A percentile compares a stretch with the other conserved stretches of the same genome.
phyloP scores from a whole-genome alignment of 2,113 vertebrate species.

The Andinoacara biseriatus region DNA sequence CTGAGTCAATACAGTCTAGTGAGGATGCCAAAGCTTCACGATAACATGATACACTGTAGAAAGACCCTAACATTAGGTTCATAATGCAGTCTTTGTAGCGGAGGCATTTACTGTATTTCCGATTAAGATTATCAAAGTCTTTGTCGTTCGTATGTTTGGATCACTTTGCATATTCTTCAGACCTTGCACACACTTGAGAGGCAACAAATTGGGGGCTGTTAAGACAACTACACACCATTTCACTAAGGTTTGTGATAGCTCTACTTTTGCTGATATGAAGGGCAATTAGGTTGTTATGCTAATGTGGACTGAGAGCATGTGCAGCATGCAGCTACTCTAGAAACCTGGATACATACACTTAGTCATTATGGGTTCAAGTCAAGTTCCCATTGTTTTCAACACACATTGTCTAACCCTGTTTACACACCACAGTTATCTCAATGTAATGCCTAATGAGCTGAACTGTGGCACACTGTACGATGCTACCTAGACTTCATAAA shows the following conservation, averaged over 20 bases:
- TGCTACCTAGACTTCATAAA: conserved; percentile 11
- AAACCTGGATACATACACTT: conserved; percentile 20
- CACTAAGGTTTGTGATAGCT: conserved; percentile 18
- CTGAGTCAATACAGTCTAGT: conserved; percentile 21
- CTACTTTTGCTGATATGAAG: conserved; percentile 26
- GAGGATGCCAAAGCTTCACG: conserved; percentile 11
- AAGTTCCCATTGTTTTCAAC: conserved; percentile 31
- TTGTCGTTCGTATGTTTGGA: conserved; percentile 19
- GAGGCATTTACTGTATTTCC: conserved; percentile 21
- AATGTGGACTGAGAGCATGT: conserved; percentile 28
- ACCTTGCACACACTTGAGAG: conserved; percentile 24
- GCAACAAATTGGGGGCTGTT: conserved; percentile 20
- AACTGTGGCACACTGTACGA: conserved; percentile 4
- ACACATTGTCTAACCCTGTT: conserved; percentile 48
- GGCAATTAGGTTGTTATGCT: conserved; percentile 25
- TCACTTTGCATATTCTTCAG: conserved; percentile 28
- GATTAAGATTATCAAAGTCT: conserved; percentile 13
- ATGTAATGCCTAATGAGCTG: conserved; percentile 42
- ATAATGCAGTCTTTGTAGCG: conserved; percentile 22
- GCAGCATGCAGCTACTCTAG: conserved; percentile 1
- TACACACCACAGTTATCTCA: conserved; percentile 25
- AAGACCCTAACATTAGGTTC: neutral
- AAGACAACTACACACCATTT: conserved; percentile 16
- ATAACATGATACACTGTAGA: neutral
- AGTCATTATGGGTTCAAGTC: conserved; percentile 23